Conservation (phyloP, 2,113 vertebrate species). For the Epinephelus fuscoguttatus region DNA sequence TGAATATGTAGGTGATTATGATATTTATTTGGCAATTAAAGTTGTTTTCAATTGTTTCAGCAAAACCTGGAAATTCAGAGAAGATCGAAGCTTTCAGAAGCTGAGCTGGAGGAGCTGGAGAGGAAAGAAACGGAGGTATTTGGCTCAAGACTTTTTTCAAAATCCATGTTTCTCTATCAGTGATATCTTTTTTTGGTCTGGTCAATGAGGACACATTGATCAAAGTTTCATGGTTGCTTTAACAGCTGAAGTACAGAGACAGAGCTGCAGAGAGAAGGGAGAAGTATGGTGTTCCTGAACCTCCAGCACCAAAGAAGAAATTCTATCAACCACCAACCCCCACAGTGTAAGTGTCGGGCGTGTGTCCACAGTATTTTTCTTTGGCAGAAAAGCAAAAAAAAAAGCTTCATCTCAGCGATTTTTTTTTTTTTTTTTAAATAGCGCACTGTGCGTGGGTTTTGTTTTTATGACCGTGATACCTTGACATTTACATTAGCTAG, state of each 20-base stretch:
- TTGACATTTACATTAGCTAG: too few species aligned
- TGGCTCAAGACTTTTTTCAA: neutral
- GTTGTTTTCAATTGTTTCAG: constrained; percentile 72
- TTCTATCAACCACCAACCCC: constrained; percentile 82
- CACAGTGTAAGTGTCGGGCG: constrained; percentile 47
- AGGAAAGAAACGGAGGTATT: constrained; percentile 92
- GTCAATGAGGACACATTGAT: neutral
- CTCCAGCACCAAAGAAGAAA: constrained; percentile 93
- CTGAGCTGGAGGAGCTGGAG: constrained; percentile 93
- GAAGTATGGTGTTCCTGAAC: constrained; percentile 94
- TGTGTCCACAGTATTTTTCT: neutral
- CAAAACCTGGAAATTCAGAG: constrained; percentile 96
- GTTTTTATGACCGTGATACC: too few species aligned
- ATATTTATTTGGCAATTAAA: constrained; percentile 7
- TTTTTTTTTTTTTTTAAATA: too few species aligned
- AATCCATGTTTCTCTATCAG: neutral
- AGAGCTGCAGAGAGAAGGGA: constrained; percentile 94
- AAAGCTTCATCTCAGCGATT: too few species aligned
- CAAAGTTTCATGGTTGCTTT: neutral
- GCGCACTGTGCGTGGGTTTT: too few species aligned
- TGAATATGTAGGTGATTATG: neutral
- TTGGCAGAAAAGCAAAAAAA: too few species aligned
- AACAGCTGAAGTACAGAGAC: constrained; percentile 95
- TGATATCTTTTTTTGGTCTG: neutral
- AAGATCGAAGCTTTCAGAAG: constrained; percentile 89